Conservation (phyloP, 2,113 vertebrate genomes). For the Ahaetulla prasina region DNA sequence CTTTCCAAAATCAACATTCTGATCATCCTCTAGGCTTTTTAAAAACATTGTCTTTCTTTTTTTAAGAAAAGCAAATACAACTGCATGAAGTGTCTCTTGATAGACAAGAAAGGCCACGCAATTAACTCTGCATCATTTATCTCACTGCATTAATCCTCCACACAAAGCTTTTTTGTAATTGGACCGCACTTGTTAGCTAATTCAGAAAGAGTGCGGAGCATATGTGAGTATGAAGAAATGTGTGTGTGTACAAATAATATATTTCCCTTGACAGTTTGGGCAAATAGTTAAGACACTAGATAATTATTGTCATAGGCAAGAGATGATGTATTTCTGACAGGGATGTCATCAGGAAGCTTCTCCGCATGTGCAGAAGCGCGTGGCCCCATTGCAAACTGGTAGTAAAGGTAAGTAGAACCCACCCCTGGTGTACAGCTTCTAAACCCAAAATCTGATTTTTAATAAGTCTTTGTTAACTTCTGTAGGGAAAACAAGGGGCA, state of each 20-base stretch:
- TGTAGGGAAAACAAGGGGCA: conserved; percentile 48
- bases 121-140: conserved; percentile 57
- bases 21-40: conserved; percentile 7
- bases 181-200: not conserved
- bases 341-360: no score
- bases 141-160: conserved; percentile 68
- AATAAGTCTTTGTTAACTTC: conserved; percentile 12
- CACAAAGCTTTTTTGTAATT: conserved; percentile 62
- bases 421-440: not conserved
- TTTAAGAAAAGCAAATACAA: conserved; percentile 60
- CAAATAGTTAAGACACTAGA: conserved; percentile 74
- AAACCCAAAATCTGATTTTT: not conserved
- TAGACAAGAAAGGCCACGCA: conserved; percentile 66
- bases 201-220: not conserved
- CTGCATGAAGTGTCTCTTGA: conserved; percentile 44
- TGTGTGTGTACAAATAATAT: conserved; percentile 59
- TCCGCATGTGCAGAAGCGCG: no score
- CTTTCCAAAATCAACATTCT: no score
- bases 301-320: conserved; percentile 72
- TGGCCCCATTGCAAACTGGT: no score
- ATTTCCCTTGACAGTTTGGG: conserved; percentile 75
- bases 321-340: conserved; percentile 73
- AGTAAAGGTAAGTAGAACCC: no score
- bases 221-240: not conserved
- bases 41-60: conserved; percentile 29